Conservation (phyloP, 1,140 invertebrate genomes). For the Coenobita brevimanus region DNA sequence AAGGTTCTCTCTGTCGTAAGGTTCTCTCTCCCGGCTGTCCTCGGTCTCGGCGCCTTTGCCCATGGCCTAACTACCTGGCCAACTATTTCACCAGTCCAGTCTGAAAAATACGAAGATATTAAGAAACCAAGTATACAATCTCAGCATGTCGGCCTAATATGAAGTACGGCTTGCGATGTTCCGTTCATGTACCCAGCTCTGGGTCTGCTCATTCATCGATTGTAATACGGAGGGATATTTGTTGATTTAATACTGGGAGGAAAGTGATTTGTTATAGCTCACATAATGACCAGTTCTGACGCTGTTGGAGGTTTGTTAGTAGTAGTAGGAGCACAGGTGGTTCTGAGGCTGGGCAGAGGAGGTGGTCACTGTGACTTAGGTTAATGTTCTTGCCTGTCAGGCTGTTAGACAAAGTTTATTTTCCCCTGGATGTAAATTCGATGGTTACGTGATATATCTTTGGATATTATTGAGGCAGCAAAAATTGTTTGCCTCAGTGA, state of each 20-base stretch:
- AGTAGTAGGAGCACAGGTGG: conserved; percentile 3
- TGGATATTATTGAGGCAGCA: too few relatives aligned
- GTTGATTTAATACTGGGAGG: not conserved
- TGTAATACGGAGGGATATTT: not conserved
- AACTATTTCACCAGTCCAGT: conserved; percentile 25
- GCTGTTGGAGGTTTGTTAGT: conserved; percentile 49
- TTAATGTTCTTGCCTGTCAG: too few relatives aligned
- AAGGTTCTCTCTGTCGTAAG: too few relatives aligned
- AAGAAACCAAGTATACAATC: too few relatives aligned
- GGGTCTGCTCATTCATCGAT: conserved; percentile 40
- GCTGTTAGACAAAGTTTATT: too few relatives aligned
- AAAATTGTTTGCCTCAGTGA: too few relatives aligned
- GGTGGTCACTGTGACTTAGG: too few relatives aligned
- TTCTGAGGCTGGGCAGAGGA: not conserved
- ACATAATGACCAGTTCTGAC: conserved; percentile 27
- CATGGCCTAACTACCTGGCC: conserved; percentile 24
- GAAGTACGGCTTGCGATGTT: conserved; percentile 34
- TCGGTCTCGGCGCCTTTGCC: conserved; percentile 41
- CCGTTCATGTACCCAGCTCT: conserved; percentile 49
- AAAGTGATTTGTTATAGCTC: not conserved
- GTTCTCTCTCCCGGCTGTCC: conserved; percentile 14
- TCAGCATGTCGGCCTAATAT: too few relatives aligned
- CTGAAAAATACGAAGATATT: not conserved
- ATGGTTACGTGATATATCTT: too few relatives aligned
- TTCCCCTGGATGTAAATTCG: too few relatives aligned